Evolutionary conservation across 2,888 invertebrate species (phyloP).

Genomic region (Spilosoma lubricipeda): DNA sequence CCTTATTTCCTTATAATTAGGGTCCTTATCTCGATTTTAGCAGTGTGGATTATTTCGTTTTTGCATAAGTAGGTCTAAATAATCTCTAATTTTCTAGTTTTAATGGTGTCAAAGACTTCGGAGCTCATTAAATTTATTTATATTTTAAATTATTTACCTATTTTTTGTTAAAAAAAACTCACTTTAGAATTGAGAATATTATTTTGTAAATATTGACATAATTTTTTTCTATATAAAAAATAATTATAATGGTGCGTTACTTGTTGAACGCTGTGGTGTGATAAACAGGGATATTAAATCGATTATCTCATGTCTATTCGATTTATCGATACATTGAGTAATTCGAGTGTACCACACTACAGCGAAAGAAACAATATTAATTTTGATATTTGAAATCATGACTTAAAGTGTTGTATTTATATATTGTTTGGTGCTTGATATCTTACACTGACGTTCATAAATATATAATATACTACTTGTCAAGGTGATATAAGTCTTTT

Average conservation of each 20-base stretch:
- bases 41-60: too few relatives aligned
- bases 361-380: constrained; percentile 7
- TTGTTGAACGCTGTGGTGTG: constrained; percentile 20
- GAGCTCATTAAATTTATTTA: constrained; percentile 28
- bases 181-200: constrained; percentile 26
- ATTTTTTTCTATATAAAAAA: constrained; percentile 17
- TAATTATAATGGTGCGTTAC: constrained; percentile 35
- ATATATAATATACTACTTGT: constrained; percentile 13
- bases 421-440: constrained; percentile 29
- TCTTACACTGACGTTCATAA: constrained; percentile 1
- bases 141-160: constrained; percentile 23
- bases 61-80: too few relatives aligned
- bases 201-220: constrained; percentile 48
- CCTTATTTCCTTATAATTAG: too few relatives aligned
- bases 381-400: constrained; percentile 24
- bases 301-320: neutral
- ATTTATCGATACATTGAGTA: neutral
- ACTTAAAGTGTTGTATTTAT: constrained; percentile 19
- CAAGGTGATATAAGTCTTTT: neutral
- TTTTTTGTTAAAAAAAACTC: constrained; percentile 11
- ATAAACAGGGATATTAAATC: neutral
- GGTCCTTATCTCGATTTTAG: too few relatives aligned
- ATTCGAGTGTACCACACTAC: constrained; percentile 4
- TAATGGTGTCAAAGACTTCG: constrained; percentile 29
- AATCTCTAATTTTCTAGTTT: constrained; percentile 16